Percentiles rank a stretch among this genome's conserved stretches.
Conservation (phyloP, 2,888 invertebrate species). For the Caenorhabditis japonica region DNA sequence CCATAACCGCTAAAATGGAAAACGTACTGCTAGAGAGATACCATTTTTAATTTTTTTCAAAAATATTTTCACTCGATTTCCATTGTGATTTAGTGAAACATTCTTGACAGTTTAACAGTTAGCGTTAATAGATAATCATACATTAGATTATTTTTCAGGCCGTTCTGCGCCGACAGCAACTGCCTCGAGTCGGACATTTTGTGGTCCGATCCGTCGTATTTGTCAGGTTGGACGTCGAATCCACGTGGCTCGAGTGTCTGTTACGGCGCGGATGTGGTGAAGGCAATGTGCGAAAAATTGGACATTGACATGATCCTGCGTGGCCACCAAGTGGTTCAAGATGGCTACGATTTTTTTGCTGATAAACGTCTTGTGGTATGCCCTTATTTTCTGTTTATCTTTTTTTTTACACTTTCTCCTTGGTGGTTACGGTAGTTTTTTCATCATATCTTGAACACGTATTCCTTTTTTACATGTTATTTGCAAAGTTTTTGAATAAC, state of each 20-base stretch:
- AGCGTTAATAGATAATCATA: too few species aligned
- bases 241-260: slow-evolving; percentile 80
- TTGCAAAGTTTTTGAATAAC: too few species aligned
- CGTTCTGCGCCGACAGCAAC: too few species aligned
- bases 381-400: too few species aligned
- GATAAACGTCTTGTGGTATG: slow-evolving; percentile 44
- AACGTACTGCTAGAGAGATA: not conserved
- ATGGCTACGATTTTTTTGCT: slow-evolving; percentile 63
- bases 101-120: too few species aligned
- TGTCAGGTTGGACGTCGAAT: slow-evolving; percentile 51
- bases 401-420: too few species aligned
- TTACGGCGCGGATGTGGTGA: slow-evolving; percentile 80
- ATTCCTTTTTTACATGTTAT: too few species aligned
- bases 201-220: slow-evolving; percentile 55
- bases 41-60: slow-evolving; percentile 2
- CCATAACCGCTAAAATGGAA: not conserved
- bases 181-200: slow-evolving; percentile 59
- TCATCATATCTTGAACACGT: too few species aligned
- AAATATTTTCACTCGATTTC: too few species aligned
- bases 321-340: slow-evolving; percentile 80
- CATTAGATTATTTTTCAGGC: too few species aligned
- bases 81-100: too few species aligned
- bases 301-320: slow-evolving; percentile 80
- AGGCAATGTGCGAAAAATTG: slow-evolving; percentile 79
- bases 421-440: too few species aligned